Evolutionary conservation across 2,113 vertebrate species (phyloP).

Genomic region (Tragulus kanchil): DNA sequence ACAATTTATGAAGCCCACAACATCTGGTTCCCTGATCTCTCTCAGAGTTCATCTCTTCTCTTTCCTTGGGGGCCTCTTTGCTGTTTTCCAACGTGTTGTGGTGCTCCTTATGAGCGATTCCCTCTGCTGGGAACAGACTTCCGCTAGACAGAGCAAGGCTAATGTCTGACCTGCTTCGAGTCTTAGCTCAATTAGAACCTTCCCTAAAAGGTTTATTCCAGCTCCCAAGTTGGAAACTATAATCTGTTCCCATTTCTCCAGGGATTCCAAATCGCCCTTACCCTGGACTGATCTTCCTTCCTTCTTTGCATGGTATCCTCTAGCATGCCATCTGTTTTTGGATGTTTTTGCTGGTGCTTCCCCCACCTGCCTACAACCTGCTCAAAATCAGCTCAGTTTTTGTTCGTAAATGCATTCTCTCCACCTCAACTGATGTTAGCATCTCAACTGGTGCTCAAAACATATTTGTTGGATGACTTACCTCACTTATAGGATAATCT

Average conservation of each 20-base stretch:
- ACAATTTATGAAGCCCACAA: fast-evolving
- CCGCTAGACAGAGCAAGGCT: neutral
- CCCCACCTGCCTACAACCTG: fast-evolving
- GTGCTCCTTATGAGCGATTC: neutral
- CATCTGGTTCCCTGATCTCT: neutral
- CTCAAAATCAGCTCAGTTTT: neutral
- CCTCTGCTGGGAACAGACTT: neutral
- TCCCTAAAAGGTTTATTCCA: neutral
- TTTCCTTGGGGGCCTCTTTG: neutral
- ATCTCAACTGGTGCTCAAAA: neutral
- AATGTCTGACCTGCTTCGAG: neutral
- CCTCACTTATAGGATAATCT: neutral
- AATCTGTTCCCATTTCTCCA: too few relatives aligned
- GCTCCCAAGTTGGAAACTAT: neutral
- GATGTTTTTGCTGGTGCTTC: fast-evolving
- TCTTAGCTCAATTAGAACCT: neutral
- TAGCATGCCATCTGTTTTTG: fast-evolving
- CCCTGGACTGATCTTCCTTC: neutral
- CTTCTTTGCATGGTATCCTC: neutral
- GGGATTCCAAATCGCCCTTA: neutral
- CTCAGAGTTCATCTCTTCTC: neutral
- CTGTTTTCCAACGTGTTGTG: neutral
- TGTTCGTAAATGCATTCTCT: fast-evolving
- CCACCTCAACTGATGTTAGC: neutral
- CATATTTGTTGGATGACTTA: neutral